These are phyloP conservation scores for Cetoscarus ocellatus DNA, from an alignment of 2,797 vertebrate genomes.

Conservation along the genomic window DNA sequence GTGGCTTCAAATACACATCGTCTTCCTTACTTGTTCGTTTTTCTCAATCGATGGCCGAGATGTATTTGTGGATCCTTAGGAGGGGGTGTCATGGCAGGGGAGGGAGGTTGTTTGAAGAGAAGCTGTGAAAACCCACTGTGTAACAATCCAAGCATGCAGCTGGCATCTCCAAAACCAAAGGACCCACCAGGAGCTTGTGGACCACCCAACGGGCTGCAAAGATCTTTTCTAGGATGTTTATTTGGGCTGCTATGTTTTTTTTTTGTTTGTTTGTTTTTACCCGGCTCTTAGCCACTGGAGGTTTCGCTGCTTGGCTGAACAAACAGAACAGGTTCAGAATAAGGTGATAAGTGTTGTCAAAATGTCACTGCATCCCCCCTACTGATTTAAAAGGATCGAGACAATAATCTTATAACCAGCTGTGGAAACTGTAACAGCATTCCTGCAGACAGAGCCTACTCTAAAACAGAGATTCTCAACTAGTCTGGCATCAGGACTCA, in stretches of 20 bases:
- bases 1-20: constrained; percentile 46
- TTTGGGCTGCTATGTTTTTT: constrained; percentile 39
- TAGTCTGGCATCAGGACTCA: no score
- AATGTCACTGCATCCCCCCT: constrained; percentile 59
- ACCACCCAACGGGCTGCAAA: constrained; percentile 54
- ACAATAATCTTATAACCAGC: constrained; percentile 60
- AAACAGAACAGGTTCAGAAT: constrained; percentile 63
- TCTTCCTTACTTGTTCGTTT: constrained; percentile 27
- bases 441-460: constrained; percentile 25
- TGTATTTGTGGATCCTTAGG: constrained; percentile 35
- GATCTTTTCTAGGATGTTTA: constrained; percentile 39
- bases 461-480: not conserved
- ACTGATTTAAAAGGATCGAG: constrained; percentile 36
- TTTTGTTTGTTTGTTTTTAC: no score
- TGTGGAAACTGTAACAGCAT: constrained; percentile 24
- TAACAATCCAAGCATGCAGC: constrained; percentile 59
- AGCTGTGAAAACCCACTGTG: constrained; percentile 64
- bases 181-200: constrained; percentile 53
- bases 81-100: constrained; percentile 32
- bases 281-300: constrained; percentile 31
- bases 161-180: constrained; percentile 53
- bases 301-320: constrained; percentile 40
- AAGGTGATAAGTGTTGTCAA: constrained; percentile 74
- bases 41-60: constrained; percentile 39
- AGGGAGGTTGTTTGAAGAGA: constrained; percentile 50